Evolutionary conservation across 2,888 invertebrate genomes (phyloP).

Genomic region (Amblyjoppa fuscipennis): DNA sequence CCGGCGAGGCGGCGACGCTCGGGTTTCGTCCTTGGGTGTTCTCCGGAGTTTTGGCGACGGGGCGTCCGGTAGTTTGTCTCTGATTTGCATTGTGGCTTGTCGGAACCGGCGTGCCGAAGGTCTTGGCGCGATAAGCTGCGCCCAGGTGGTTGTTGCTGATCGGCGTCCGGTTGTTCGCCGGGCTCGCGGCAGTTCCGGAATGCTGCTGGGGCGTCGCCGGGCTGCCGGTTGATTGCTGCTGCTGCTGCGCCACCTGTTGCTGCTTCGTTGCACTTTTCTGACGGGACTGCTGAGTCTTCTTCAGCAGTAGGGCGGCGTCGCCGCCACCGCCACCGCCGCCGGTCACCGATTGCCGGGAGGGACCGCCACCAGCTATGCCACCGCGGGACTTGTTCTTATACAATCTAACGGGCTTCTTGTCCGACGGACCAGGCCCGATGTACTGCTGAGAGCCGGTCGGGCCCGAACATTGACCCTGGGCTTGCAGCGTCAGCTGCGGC

Average conservation of each 20-base stretch:
- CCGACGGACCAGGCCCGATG: slow-evolving; percentile 59
- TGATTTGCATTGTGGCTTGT: slow-evolving; percentile 58
- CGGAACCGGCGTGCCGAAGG: slow-evolving; percentile 23
- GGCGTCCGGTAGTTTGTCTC: slow-evolving; percentile 69
- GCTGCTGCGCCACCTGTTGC: background rate
- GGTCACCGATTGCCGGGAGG: slow-evolving; percentile 29
- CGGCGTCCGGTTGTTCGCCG: slow-evolving; percentile 15
- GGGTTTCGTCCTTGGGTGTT: slow-evolving; percentile 24
- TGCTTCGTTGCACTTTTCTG: slow-evolving; percentile 36
- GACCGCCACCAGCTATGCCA: slow-evolving; percentile 57
- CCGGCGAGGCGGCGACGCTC: slow-evolving; percentile 5
- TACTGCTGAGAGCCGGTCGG: slow-evolving; percentile 58
- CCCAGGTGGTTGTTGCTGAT: slow-evolving; percentile 37
- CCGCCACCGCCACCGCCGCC: background rate
- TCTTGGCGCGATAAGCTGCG: slow-evolving; percentile 39
- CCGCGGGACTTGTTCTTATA: slow-evolving; percentile 72
- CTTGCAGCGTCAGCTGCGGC: slow-evolving; percentile 30
- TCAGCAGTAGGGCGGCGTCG: background rate
- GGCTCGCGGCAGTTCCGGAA: background rate
- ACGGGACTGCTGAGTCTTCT: slow-evolving; percentile 8
- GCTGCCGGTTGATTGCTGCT: slow-evolving; percentile 8
- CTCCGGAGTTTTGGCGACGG: slow-evolving; percentile 49
- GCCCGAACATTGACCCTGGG: slow-evolving; percentile 37
- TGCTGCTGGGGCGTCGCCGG: background rate
- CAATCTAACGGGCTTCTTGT: slow-evolving; percentile 71